Base-by-base conservation (phyloP, 2,113 vertebrate species). In the Salvator merianae region DNA sequence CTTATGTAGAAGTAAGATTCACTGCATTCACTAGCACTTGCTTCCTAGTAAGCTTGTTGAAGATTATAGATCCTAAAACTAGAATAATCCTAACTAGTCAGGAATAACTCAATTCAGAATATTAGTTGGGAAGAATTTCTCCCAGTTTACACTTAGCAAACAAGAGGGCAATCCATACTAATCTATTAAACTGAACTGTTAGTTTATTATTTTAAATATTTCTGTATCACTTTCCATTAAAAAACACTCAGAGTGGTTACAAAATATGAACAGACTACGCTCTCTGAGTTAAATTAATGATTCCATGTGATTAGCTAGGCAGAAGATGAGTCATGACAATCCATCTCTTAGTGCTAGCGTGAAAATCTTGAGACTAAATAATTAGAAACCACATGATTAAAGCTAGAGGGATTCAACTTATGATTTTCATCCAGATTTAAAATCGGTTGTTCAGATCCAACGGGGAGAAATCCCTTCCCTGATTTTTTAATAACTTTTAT, bases 331-430 rank as follows among this genome's bases (percentile, higher is more conserved):
- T 47, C 43, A 47, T 47, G 40, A n/a, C 18, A 69, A 2, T 0
- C 75, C 84, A 80, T 40, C 87, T 66, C 20, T 71, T 84, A 63
- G n/a, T n/a, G n/a, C 63, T 89, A 82, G 63, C 59, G 86, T n/a
- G 77, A 83, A 71, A 87, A 89, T 73, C 85, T 77, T 32, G 53
- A 74, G 85, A 83, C 59, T 91, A 84, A 88, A 66, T 13, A 14
- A 82, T 86, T 59, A 34, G 18, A 82, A 79, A 78, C n/a, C 88
- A 84, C 68, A 18, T 12, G 7, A 81, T 32, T 55, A 70, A 24
- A 55, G 68, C 18, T 20, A 86, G 83, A 53, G 5, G 5, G 85
- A n/a, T 26, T 16, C 16, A 47, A 30, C 10, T 79, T 63, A 36
- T 79, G 2, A 3, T 30, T 69, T 83, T 89, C 90, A 87, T 75